Conservation (phyloP, 2,113 vertebrate species). For the Prolemur simus region DNA sequence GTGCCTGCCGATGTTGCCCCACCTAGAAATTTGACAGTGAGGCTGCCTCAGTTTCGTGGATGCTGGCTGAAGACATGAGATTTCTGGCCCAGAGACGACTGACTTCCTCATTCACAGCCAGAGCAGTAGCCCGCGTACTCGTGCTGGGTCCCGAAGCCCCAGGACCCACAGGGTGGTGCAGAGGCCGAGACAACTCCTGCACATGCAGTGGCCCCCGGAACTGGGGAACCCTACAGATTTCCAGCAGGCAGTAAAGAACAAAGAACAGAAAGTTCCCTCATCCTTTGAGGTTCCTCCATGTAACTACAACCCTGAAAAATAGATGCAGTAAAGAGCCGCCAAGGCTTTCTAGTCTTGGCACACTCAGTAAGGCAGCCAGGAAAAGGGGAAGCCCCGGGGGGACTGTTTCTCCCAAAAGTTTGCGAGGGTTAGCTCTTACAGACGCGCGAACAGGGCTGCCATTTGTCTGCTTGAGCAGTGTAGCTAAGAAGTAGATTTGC, state of each 20-base stretch:
- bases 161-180: neutral
- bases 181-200: neutral
- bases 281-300: neutral
- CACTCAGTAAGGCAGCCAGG: neutral
- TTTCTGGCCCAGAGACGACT: neutral
- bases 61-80: neutral
- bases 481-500: neutral
- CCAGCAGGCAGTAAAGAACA: no score
- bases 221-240: neutral
- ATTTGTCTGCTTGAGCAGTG: neutral
- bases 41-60: neutral
- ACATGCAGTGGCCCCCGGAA: neutral
- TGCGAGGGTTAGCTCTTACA: neutral
- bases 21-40: no score
- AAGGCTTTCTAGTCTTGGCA: neutral
- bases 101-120: neutral
- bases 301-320: neutral
- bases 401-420: neutral
- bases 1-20: neutral
- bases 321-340: neutral
- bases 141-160: accelerated
- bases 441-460: neutral
- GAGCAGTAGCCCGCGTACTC: neutral
- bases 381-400: neutral
- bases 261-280: neutral